These are phyloP conservation scores for Hyles euphorbiae DNA, from an alignment of 1,140 invertebrate species.

Conservation along the genomic window DNA sequence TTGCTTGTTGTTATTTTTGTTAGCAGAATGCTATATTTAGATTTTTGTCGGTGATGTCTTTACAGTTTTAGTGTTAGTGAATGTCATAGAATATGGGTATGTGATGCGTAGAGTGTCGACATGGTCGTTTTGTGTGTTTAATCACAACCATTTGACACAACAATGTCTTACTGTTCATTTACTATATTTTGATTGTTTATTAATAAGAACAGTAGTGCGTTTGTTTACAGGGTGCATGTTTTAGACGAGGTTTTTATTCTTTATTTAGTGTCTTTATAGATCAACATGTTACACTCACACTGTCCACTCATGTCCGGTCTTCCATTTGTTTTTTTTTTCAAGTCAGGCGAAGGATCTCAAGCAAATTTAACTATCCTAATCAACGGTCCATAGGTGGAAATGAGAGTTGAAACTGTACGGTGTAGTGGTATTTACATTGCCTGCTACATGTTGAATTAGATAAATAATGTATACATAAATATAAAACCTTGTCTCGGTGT, in stretches of 20 bases:
- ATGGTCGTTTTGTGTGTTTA: too few species aligned
- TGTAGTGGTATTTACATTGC: slow-evolving; percentile 55
- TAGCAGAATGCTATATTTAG: slow-evolving; percentile 9
- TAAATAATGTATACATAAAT: slow-evolving; percentile 32
- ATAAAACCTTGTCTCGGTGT: slow-evolving; percentile 51
- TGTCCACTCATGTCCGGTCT: slow-evolving; percentile 37
- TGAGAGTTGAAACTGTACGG: slow-evolving; percentile 41
- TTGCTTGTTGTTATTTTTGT: slow-evolving; percentile 64
- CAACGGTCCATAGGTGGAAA: slow-evolving; percentile 33
- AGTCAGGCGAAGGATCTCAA: slow-evolving; percentile 38
- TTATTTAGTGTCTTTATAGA: background rate
- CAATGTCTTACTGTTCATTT: too few species aligned
- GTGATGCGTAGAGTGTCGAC: too few species aligned
- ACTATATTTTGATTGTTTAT: too few species aligned
- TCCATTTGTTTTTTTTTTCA: slow-evolving; percentile 36
- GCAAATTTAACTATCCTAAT: slow-evolving; percentile 68
- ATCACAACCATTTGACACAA: too few species aligned
- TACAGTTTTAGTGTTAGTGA: slow-evolving; percentile 2
- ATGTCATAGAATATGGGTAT: too few species aligned
- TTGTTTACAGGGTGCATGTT: slow-evolving; percentile 11
- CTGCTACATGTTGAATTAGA: slow-evolving; percentile 36
- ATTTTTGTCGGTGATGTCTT: slow-evolving; percentile 13
- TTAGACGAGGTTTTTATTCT: slow-evolving; percentile 1
- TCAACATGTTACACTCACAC: slow-evolving; percentile 35
- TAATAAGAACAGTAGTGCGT: too few species aligned